A percentile compares a stretch with the other conserved stretches of the same genome.
Conservation (phyloP, 2,888 invertebrate species). For the Pandemis corylana region DNA sequence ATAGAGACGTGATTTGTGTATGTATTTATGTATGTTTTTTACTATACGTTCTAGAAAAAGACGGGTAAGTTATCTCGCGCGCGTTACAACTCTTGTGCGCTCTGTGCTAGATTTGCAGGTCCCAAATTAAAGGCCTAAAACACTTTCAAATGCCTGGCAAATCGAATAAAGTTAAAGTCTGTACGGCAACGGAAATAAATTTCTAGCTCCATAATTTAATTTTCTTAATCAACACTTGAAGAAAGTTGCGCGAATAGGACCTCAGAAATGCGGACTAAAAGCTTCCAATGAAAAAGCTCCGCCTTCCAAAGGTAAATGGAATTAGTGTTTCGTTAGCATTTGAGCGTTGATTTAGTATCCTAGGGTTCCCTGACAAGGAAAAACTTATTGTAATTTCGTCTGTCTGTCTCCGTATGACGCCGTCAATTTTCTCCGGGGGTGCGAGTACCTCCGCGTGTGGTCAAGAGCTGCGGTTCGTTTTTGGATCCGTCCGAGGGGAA, state of each 20-base stretch:
- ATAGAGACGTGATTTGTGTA: no score
- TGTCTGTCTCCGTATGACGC: no score
- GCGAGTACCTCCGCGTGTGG: no score
- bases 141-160: background rate
- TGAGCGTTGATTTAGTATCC: background rate
- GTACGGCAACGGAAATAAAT: background rate
- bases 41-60: no score
- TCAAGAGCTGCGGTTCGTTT: no score
- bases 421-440: no score
- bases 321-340: constrained; percentile 1
- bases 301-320: background rate
- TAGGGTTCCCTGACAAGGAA: no score
- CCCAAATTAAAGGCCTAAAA: background rate
- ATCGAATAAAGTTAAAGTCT: background rate
- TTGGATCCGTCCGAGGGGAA: no score
- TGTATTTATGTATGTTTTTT: no score
- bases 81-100: no score
- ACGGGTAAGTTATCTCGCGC: no score
- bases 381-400: no score
- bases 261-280: constrained; percentile 8
- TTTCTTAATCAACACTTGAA: constrained; percentile 26
- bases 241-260: constrained; percentile 22
- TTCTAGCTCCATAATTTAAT: constrained; percentile 21
- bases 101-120: background rate
- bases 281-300: background rate